phyloP scores from a whole-genome alignment of 2,797 vertebrate species.

The Uromys caudimaculatus region DNA sequence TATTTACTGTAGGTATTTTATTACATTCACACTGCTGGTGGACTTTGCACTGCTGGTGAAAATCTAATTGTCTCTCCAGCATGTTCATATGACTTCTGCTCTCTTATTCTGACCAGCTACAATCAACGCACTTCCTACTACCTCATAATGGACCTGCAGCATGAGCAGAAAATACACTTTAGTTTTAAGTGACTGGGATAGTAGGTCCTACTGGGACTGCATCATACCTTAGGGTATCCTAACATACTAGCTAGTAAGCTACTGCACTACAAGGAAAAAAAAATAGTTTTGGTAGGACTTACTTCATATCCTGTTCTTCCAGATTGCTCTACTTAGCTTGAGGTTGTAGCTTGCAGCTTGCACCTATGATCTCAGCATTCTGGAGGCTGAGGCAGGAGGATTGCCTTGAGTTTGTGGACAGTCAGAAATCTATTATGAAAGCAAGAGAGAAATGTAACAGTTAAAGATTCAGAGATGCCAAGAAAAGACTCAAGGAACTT shows the following conservation, averaged over 20 bases:
- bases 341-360: background rate
- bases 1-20: background rate
- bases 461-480: background rate
- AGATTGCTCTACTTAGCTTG: background rate
- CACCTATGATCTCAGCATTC: background rate
- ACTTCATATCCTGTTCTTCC: background rate
- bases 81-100: background rate
- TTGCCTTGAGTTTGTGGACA: background rate
- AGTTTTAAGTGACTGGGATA: background rate
- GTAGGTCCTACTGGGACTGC: background rate
- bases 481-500: background rate
- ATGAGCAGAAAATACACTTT: background rate
- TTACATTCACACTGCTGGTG: background rate
- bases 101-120: conserved; percentile 8
- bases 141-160: background rate
- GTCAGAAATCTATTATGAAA: background rate
- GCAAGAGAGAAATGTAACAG: background rate
- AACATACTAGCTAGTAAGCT: background rate
- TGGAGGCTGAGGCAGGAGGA: background rate
- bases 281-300: background rate
- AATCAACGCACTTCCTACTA: background rate
- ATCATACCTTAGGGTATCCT: background rate
- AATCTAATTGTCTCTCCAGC: background rate
- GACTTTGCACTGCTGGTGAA: background rate
- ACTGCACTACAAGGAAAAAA: background rate